Base-by-base conservation (phyloP, 2,888 invertebrate species). In the Lithodes maja region DNA sequence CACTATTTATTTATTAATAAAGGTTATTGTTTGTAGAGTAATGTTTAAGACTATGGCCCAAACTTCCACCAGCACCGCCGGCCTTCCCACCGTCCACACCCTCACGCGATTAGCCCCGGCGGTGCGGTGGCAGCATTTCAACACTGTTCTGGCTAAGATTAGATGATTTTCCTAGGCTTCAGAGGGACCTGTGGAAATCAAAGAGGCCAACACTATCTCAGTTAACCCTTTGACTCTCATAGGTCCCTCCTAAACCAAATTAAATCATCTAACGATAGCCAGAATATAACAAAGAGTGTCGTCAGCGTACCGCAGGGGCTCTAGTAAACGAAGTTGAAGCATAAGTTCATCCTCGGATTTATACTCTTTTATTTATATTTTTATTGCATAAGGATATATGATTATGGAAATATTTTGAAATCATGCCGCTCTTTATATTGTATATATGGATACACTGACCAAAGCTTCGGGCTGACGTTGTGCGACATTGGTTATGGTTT, bases 331-430 rank as follows among this genome's bases (percentile, higher is more conserved):
- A 71, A 71, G 71, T 71, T 71, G 71, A 71, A 71, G 71, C 71
- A 71, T 71, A 71, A 71, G n/a, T n/a, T n/a, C 17, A 71, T 71
- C 71, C 74, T 86, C 87, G 83, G 79, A 87, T 87, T 55, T 78
- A 79, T 87, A 87, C 71, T 68, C 33, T 33, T 33, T 33, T 33
- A 33, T 33, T 33, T 33, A 33, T 33, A 33, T 33, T 84, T 79
- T 86, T 87, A 87, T 87, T 87, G 87, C 87, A 87, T 87, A 79
- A 87, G 61, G 87, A 83, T 87, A 87, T 78, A 87, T 87, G 83
- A 83, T 79, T 83, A 83, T 81, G 83, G 83, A 55, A 61, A 79
- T 87, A 87, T 87, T 87, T 87, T 87, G 83, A 87, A 79, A 83
- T 87, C 53, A 71, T 83, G 86, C 79, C 87, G 83, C 87, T 68